Base-by-base conservation (phyloP, 2,113 vertebrate species). In the Uropsilus gracilis region DNA sequence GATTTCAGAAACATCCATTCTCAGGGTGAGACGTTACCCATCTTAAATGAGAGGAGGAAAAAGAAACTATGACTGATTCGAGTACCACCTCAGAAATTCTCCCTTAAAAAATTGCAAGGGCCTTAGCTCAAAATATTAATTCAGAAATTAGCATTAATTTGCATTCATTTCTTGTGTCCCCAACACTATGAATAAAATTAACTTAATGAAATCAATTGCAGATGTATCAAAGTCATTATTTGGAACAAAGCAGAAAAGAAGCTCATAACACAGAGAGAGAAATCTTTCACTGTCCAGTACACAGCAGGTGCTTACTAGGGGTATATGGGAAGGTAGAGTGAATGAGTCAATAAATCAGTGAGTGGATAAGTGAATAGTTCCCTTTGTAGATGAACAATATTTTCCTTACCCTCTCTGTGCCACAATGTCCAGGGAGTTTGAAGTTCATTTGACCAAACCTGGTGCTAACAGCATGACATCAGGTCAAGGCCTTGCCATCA, bases 141-240 rank as follows among this genome's bases (percentile, higher is more conserved):
- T 95, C 8, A 5, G 30, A 96, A 93, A 90, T 90, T 91, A 93
- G 63, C 84, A 93, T 91, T 86, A n/a, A 72, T 94, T 78, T 93
- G 53, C 63, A 81, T 89, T 53, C 30, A 80, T 50, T 93, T 86
- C 48, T 59, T 76, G 80, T 8, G 18, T 66, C 48, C 11, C 69
- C 14, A 61, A 66, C 7, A 87, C 81, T 69, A 81, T 68, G 80
- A 96, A 85, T 94, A 96, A 91, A 96, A 94, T 93, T 82, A 94
- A 90, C 53, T 59, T 80, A 75, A 81, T 93, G 42, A 93, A 96
- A 91, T 89, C 46, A 76, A 34, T 69, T 86, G 64, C 17, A 71
- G 14, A 93, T 84, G 32, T 86, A 89, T 72, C 75, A 80, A 84
- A 91, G 64, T 59, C 24, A 78, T 72, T 82, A 73, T 91, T n/a